phyloP scores from a whole-genome alignment of 1,140 invertebrate species.

The Psilanteris sp. region DNA sequence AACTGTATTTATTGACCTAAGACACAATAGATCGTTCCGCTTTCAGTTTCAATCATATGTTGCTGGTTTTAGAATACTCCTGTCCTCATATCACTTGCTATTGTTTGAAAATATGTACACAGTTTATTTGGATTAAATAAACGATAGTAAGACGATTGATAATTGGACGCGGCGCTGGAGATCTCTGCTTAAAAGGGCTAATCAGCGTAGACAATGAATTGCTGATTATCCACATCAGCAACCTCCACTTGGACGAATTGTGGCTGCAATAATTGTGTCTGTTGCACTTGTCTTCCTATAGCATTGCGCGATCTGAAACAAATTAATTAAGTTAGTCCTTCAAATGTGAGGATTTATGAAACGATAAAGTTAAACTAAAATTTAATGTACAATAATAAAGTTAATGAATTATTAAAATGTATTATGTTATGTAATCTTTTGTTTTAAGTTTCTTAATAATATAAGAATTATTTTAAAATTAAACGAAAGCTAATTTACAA shows the following conservation, averaged over 20 bases:
- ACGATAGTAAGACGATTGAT: constrained; percentile 77
- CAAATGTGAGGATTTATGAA: not conserved
- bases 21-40: constrained; percentile 5
- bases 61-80: constrained; percentile 68
- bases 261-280: constrained; percentile 81
- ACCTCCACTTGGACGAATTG: constrained; percentile 86
- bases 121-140: constrained; percentile 76
- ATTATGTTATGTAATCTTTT: too few species aligned
- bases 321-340: constrained; percentile 7
- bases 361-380: too few species aligned
- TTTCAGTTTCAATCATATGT: constrained; percentile 14
- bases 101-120: constrained; percentile 79
- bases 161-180: constrained; percentile 72
- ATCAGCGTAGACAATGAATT: constrained; percentile 86
- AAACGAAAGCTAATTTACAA: too few species aligned
- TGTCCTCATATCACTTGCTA: constrained; percentile 70
- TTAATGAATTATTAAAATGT: too few species aligned
- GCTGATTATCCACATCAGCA: constrained; percentile 82
- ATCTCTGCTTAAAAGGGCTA: constrained; percentile 79
- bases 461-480: too few species aligned
- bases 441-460: too few species aligned
- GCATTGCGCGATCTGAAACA: constrained; percentile 81
- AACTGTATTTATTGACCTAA: constrained; percentile 52
- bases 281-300: constrained; percentile 80
- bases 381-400: too few species aligned